These are phyloP conservation scores for Stenoptilia bipunctidactyla DNA, from an alignment of 2,888 invertebrate genomes.

Conservation along the genomic window DNA sequence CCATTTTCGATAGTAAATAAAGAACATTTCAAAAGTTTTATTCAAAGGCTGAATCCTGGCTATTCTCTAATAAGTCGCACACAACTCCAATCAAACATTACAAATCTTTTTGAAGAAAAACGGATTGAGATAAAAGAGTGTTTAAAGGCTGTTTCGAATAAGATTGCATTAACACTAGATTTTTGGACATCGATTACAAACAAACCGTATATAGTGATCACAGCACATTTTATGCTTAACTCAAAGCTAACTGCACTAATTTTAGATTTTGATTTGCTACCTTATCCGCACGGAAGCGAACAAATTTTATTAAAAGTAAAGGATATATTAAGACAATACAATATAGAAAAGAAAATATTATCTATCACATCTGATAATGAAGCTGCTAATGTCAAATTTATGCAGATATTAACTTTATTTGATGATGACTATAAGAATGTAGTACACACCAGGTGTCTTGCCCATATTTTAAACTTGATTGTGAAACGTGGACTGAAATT, in stretches of 20 bases:
- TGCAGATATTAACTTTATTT: too few species aligned
- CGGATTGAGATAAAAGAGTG: conserved; percentile 4
- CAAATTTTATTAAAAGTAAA: conserved; percentile 1
- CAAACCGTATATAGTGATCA: conserved; percentile 9
- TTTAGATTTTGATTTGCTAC: conserved; percentile 7
- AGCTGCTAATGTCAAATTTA: too few species aligned
- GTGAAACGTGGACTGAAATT: too few species aligned
- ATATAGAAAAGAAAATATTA: neutral
- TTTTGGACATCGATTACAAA: conserved; percentile 10
- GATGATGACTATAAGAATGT: too few species aligned
- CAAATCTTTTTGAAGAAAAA: conserved; percentile 4
- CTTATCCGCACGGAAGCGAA: conserved; percentile 3
- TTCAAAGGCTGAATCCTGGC: neutral
- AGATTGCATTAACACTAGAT: conserved; percentile 7
- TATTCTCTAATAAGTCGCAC: conserved; percentile 1
- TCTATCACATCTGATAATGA: neutral
- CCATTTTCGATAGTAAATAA: conserved; percentile 4
- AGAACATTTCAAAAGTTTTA: conserved; percentile 3
- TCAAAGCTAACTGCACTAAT: conserved; percentile 4
- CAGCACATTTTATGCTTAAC: conserved; percentile 7
- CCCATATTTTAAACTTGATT: too few species aligned
- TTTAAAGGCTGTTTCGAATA: conserved; percentile 5
- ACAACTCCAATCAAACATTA: conserved; percentile 4
- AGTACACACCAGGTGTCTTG: too few species aligned
- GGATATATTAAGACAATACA: neutral